Evolutionary conservation across 1,140 invertebrate species (phyloP).

Genomic region (Leucophenga varia): DNA sequence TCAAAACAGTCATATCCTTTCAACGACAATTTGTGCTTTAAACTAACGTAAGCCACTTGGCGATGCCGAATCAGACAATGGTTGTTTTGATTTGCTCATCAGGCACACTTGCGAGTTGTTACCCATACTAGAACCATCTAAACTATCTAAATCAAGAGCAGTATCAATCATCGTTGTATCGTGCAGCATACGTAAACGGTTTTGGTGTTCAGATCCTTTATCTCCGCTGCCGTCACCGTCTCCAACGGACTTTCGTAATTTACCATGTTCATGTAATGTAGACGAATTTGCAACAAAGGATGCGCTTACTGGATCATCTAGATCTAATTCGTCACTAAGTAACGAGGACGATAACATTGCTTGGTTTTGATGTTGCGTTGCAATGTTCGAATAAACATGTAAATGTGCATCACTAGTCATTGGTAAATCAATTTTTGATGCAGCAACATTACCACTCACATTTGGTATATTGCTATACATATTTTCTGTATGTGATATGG

Average conservation of each 20-base stretch:
- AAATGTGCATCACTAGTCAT: constrained; percentile 27
- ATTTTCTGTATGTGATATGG: constrained; percentile 43
- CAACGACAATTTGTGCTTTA: too few species aligned
- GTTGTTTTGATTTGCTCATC: constrained; percentile 45
- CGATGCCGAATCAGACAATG: constrained; percentile 7
- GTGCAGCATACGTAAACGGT: constrained; percentile 70
- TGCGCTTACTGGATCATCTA: constrained; percentile 52
- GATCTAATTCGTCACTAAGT: constrained; percentile 50
- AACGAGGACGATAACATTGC: constrained; percentile 43
- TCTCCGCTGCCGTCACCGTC: constrained; percentile 36
- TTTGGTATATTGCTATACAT: constrained; percentile 52
- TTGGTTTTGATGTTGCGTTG: constrained; percentile 12
- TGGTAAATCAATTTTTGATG: too few species aligned
- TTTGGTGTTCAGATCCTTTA: constrained; percentile 57
- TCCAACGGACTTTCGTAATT: constrained; percentile 15
- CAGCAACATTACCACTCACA: constrained; percentile 3
- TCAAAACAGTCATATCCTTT: too few species aligned
- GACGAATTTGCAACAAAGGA: constrained; percentile 34
- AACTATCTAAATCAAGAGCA: constrained; percentile 79
- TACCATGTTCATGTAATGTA: constrained; percentile 2
- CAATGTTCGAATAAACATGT: constrained; percentile 52
- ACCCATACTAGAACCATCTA: constrained; percentile 59
- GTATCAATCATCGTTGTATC: constrained; percentile 86
- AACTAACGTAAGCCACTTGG: too few species aligned
- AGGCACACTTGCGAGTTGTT: constrained; percentile 51